A percentile compares a stretch with the other conserved stretches of the same genome.
Conservation (phyloP, 2,888 invertebrate genomes). For the Pediacus dermestoides region DNA sequence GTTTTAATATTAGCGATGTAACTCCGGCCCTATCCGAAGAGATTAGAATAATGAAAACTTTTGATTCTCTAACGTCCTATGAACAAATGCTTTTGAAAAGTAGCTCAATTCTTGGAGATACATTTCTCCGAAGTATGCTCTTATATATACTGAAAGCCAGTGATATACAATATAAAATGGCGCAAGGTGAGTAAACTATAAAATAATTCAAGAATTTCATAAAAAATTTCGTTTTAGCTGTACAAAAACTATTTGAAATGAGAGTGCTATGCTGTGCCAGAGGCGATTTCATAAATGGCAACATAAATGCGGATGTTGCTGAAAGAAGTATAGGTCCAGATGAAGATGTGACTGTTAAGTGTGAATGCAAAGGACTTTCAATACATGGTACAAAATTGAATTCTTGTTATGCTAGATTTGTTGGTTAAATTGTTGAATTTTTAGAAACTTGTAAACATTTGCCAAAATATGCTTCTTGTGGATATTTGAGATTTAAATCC, state of each 20-base stretch:
- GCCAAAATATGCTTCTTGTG: conserved; percentile 61
- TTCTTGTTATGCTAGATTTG: conserved; percentile 2
- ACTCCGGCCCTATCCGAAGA: conserved; percentile 51
- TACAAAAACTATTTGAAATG: conserved; percentile 59
- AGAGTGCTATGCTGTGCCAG: conserved; percentile 60
- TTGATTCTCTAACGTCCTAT: conserved; percentile 61
- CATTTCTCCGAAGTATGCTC: conserved; percentile 61
- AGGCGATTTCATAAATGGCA: conserved; percentile 56
- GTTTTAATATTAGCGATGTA: conserved; percentile 53
- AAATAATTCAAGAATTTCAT: no score
- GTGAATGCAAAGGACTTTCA: conserved; percentile 47
- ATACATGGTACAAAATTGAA: conserved; percentile 41
- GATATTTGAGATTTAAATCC: conserved; percentile 59
- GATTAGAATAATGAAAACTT: conserved; percentile 57
- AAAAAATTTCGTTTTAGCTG: conserved; percentile 50
- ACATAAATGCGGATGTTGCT: conserved; percentile 42
- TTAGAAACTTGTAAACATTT: conserved; percentile 54
- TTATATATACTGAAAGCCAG: no score
- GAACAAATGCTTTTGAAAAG: conserved; percentile 65
- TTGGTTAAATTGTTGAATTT: conserved; percentile 20
- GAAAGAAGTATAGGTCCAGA: conserved; percentile 40
- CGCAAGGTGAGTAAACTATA: no score
- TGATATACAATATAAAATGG: no score
- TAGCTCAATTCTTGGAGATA: conserved; percentile 61
- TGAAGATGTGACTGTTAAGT: conserved; percentile 41